Evolutionary conservation across 2,888 invertebrate species (phyloP), one percentile per base, ranked within the genome.

Genomic region (Galeruca laticollis): DNA sequence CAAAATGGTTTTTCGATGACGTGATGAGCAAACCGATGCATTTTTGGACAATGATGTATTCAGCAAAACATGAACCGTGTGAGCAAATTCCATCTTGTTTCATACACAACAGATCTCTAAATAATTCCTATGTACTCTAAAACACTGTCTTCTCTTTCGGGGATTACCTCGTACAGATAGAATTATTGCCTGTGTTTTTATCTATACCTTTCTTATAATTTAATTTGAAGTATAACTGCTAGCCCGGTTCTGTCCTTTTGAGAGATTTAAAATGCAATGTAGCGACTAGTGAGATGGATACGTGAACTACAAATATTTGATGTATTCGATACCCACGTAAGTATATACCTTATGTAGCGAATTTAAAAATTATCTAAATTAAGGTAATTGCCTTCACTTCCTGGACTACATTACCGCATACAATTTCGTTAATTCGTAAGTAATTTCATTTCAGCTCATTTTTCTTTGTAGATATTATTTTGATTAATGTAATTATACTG

Each of bases 401-500:
- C 47, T 15, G 47, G 9, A 47, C 47, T 15, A 47, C 15, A 47
- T 47, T 47, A 47, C 47, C 47, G 18, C 47, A 18, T 47, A 47
- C 47, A 18, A 47, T 47, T 47, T 47, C 8, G 15, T 47, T 18
- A 47, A 47, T 18, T 18, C 47, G 18, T 47, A 6, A 2, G 15
- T 15, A 47, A 47, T 47, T 47, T 15, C n/a, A 37, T 37, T 37
- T 37, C 2, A 37, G 37, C 37, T 9, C 13, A 37, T 15, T 47
- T 47, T 47, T 8, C 47, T 47, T 47, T 47, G 15, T 47, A 15
- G 18, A 47, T 40, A 4, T 47, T 15, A 47, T 47, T 47, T 47
- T 47, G 47, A 47, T 47, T 47, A 47, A 15, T 47, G 47, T 47
- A 47, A 47, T 47, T 47, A 15, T 8, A 47, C 18, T 18, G n/a